Evolutionary conservation across 2,113 vertebrate genomes (phyloP), one percentile per base, ranked within the genome.

Genomic region (Rutilus rutilus): DNA sequence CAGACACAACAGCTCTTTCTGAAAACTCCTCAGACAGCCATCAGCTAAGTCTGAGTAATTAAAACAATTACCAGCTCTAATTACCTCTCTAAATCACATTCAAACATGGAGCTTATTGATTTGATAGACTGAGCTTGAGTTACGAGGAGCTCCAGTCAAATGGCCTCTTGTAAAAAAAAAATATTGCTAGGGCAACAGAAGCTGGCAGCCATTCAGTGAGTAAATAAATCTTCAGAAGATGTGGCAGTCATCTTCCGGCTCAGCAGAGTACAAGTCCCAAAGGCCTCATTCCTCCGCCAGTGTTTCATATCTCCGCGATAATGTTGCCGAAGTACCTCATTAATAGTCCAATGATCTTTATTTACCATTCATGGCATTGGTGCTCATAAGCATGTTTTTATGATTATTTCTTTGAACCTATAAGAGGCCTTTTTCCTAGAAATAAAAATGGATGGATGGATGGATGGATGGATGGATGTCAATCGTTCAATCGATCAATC

Each of bases 21-120:
- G 15, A 30, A n/a, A 81, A 30, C n/a, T 65, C 45, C 62, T 69
- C 45, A 82, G 62, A 82, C 80, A 82, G 45, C 64, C 45, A 52
- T 82, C 45, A 69, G 75, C 88, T 25, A 54, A 60, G 64, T 36
- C 88, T 89, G 90, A 94, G 90, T 93, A 92, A 95, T 94, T 92
- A 94, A 93, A 94, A 93, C 93, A 93, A 95, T 93, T 93, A 94
- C 91, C 91, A 89, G 89, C 90, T 87, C 87, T 94, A 95, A 95
- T 94, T 94, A 92, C 91, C 87, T 27, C 78, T 89, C 81, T 93
- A 92, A 92, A 94, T 95, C 92, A 92, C 90, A 74, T 47, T 89
- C 91, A 93, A 92, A 93, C 87, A 87, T 83, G 90, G 87, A 78
- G 60, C 84, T 88, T 92, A 91, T 92, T 90, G 92, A 93, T 92